Evolutionary conservation across 1,140 invertebrate genomes (phyloP), one percentile per base, ranked within the genome.

Genomic region (Tyrophagus putrescentiae): DNA sequence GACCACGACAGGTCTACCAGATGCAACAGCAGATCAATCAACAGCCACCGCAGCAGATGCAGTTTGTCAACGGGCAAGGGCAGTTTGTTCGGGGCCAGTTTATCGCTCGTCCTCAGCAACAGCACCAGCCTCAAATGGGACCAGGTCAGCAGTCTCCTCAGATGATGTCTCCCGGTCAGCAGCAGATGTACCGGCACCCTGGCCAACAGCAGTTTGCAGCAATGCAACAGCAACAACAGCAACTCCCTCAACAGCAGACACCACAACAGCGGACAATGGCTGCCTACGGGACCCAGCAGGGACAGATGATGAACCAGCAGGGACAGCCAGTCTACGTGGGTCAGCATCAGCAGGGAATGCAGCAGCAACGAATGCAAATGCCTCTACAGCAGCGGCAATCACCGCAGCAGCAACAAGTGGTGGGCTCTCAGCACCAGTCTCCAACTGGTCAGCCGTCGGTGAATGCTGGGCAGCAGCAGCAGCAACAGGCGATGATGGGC

Each of bases 141-240:
- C 21, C 63, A 45, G 57, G 65, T 60, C 67, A 52, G n/a, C 52
- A 42, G 5, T 56, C 56, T 13, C 16, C 16, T 9, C 7, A 9
- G 13, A n/a, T 18, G 23, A 58, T 9, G 6, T 7, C n/a, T 4
- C 16, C 56, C 7, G 36, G 6, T 58, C 56, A 54, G 27, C 45
- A 48, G 31, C 45, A 48, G 31, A 6, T 7, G 18, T 29, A 48
- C 23, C 45, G 31, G 31, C 27, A 52, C n/a, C n/a, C n/a, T n/a
- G n/a, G n/a, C n/a, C 57, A 36, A 5, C 45, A 64, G 11, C 65
- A 66, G 52, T 57, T 63, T 58, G 39, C 64, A 66, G 25, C 61
- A 65, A 33, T 65, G 11, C 62, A 63, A 44, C 65, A 65, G 34
- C 65, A 65, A 42, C 54, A 45, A 34, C 59, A 57, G 61, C 28